A percentile compares a stretch with the other conserved stretches of the same genome.
Evolutionary conservation across 2,888 invertebrate species (phyloP).

Genomic region (Drosophila tripunctata): DNA sequence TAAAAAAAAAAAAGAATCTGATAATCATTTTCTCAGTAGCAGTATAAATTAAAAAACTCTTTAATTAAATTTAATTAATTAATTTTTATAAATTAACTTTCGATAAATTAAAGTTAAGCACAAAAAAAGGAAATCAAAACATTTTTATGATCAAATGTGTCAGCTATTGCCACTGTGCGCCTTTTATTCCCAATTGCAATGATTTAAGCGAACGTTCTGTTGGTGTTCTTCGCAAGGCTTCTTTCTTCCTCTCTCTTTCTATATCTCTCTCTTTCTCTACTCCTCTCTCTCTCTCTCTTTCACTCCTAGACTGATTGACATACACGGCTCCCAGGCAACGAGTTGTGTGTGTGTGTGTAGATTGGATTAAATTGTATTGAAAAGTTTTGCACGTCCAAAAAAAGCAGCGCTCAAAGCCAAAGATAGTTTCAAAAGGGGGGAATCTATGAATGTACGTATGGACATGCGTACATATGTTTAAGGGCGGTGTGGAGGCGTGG

Average conservation of each 20-base stretch:
- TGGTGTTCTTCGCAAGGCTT: slow-evolving; percentile 35
- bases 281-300: background rate
- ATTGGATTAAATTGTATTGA: slow-evolving; percentile 69
- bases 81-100: too few relatives aligned
- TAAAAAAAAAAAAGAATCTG: too few relatives aligned
- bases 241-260: slow-evolving; percentile 15
- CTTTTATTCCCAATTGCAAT: background rate
- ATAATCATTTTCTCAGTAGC: too few relatives aligned
- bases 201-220: slow-evolving; percentile 1
- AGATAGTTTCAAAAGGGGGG: background rate
- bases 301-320: slow-evolving; percentile 18
- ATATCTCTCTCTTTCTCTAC: background rate
- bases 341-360: slow-evolving; percentile 22
- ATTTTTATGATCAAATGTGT: background rate
- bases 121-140: too few relatives aligned
- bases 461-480: too few relatives aligned
- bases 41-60: too few relatives aligned
- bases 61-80: too few relatives aligned
- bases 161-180: slow-evolving; percentile 16
- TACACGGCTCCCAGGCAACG: slow-evolving; percentile 18
- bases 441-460: too few relatives aligned
- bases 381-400: slow-evolving; percentile 56
- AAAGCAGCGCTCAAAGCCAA: slow-evolving; percentile 11
- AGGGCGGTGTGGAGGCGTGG: background rate
- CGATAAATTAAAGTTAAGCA: too few relatives aligned